Evolutionary conservation across 37 sponge, comb jelly and placozoan genomes (phyloP).

Genomic region (Hexactinellida sp.): DNA sequence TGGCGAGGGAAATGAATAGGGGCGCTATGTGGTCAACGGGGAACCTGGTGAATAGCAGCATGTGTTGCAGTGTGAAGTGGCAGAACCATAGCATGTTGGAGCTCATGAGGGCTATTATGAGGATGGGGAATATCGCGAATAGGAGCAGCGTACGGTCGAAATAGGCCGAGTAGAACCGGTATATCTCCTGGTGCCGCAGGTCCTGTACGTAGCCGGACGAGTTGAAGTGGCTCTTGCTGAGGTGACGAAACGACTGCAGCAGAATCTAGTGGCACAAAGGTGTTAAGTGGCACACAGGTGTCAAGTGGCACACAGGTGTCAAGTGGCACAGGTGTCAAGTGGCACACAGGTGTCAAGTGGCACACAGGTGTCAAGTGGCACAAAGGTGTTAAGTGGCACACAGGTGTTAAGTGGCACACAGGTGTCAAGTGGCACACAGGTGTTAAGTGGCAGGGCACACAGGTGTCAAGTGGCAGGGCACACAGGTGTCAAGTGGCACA

Average conservation of each 20-base stretch:
- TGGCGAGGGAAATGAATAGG: neutral
- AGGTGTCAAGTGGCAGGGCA: neutral
- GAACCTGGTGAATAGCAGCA: neutral
- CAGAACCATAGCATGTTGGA: neutral
- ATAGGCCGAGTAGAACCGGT: neutral
- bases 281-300: neutral
- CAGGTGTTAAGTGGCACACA: neutral
- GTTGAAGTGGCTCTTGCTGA: neutral
- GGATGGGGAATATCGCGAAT: neutral
- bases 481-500: neutral
- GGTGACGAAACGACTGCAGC: neutral
- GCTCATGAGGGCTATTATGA: constrained; percentile 8
- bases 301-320: neutral
- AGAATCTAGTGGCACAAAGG: neutral
- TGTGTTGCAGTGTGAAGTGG: neutral
- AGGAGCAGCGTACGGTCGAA: neutral
- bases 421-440: neutral
- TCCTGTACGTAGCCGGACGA: neutral
- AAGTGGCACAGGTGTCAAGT: neutral
- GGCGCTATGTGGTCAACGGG: neutral
- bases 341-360: neutral
- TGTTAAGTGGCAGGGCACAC: neutral
- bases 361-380: neutral
- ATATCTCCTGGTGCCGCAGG: neutral
- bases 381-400: neutral